These are phyloP conservation scores for Saturnia japonica DNA, from an alignment of 2,888 invertebrate species.

Conservation along the genomic window DNA sequence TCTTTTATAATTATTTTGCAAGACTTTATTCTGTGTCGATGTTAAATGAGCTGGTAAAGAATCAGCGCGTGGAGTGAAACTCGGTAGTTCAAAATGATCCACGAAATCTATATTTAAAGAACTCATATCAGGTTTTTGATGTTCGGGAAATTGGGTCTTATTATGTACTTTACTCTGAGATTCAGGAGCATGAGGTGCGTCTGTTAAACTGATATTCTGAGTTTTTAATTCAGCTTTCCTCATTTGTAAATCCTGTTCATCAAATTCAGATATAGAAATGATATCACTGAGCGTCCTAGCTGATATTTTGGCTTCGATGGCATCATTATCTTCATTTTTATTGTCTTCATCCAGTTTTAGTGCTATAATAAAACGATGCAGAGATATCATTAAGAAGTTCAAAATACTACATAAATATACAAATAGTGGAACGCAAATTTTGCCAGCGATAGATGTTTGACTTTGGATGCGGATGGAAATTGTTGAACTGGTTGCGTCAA, in stretches of 20 bases:
- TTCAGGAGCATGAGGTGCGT: slow-evolving; percentile 45
- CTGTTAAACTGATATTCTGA: slow-evolving; percentile 54
- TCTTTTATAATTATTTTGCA: slow-evolving; percentile 59
- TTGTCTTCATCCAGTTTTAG: slow-evolving; percentile 83
- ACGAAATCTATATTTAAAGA: slow-evolving; percentile 62
- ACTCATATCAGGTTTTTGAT: slow-evolving; percentile 62
- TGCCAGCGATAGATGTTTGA: neutral
- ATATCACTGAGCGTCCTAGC: slow-evolving; percentile 88
- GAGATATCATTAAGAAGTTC: neutral
- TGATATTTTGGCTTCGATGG: slow-evolving; percentile 81
- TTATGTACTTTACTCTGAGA: slow-evolving; percentile 52
- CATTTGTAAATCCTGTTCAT: slow-evolving; percentile 84
- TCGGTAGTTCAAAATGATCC: slow-evolving; percentile 59
- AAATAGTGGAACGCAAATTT: neutral
- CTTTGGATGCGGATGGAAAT: neutral
- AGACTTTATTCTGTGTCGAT: slow-evolving; percentile 65
- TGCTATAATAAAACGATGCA: slow-evolving; percentile 56
- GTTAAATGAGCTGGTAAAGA: slow-evolving; percentile 69
- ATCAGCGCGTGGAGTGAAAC: slow-evolving; percentile 63
- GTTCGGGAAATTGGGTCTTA: slow-evolving; percentile 63
- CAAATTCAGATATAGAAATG: slow-evolving; percentile 87
- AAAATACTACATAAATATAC: neutral
- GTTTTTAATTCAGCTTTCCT: slow-evolving; percentile 71
- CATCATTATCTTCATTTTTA: slow-evolving; percentile 70
- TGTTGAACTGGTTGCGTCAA: neutral